Percentiles rank a stretch among this genome's conserved stretches.
Conservation (phyloP, 1,140 invertebrate genomes). For the Drosophila pseudoananassae region DNA sequence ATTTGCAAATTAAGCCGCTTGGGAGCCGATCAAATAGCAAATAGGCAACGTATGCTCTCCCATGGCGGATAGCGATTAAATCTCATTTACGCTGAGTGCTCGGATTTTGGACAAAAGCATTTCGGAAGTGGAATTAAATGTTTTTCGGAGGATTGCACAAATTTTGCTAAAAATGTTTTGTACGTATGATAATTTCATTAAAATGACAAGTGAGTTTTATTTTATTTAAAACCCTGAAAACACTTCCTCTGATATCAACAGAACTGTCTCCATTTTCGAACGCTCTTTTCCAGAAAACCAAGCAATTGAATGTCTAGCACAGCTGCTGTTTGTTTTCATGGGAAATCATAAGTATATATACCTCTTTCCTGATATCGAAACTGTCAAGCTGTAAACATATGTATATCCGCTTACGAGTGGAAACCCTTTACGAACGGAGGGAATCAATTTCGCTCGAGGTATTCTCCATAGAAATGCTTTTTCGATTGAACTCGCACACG, state of each 20-base stretch:
- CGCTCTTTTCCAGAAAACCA: slow-evolving; percentile 7
- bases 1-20: slow-evolving; percentile 76
- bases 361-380: slow-evolving; percentile 32
- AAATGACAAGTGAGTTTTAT: not conserved
- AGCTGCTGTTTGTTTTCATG: slow-evolving; percentile 38
- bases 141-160: not conserved
- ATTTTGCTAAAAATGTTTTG: slow-evolving; percentile 8
- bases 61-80: slow-evolving; percentile 41
- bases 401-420: slow-evolving; percentile 29
- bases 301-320: slow-evolving; percentile 22
- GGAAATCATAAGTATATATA: slow-evolving; percentile 6
- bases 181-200: not conserved
- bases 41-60: slow-evolving; percentile 3
- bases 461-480: slow-evolving; percentile 37
- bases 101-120: slow-evolving; percentile 22
- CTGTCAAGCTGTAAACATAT: slow-evolving; percentile 55
- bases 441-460: slow-evolving; percentile 48
- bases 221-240: not conserved
- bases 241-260: not conserved
- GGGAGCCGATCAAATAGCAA: slow-evolving; percentile 39
- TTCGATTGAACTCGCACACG: slow-evolving; percentile 43
- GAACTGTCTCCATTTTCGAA: not conserved
- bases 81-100: slow-evolving; percentile 43
- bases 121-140: slow-evolving; percentile 11
- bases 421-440: slow-evolving; percentile 1